Percentiles rank a stretch among this genome's conserved stretches.
Conservation (phyloP, 2,888 invertebrate genomes). For the Autographa pulchrina region DNA sequence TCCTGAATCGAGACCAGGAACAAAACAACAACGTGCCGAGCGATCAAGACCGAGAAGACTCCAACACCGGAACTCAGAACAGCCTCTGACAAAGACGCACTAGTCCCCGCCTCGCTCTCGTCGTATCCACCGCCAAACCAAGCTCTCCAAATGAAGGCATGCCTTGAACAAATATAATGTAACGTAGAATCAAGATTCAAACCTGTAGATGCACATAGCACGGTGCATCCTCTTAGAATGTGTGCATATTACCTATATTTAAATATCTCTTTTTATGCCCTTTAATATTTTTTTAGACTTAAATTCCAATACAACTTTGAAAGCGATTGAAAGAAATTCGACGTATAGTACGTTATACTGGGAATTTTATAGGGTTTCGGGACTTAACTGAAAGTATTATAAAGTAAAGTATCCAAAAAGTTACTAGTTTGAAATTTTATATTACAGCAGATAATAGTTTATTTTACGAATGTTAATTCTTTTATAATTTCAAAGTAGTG, state of each 20-base stretch:
- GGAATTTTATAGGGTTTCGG: neutral
- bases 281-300: neutral
- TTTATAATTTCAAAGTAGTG: constrained; percentile 17
- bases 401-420: constrained; percentile 30
- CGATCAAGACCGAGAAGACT: constrained; percentile 68
- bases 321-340: neutral
- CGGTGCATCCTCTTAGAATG: constrained; percentile 14
- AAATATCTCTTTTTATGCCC: constrained; percentile 4
- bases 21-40: constrained; percentile 77
- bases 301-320: neutral
- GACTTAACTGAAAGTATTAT: neutral
- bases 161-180: constrained; percentile 46
- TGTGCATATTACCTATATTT: constrained; percentile 25
- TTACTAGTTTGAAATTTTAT: constrained; percentile 29
- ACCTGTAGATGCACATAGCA: constrained; percentile 11
- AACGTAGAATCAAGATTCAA: constrained; percentile 17
- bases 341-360: neutral
- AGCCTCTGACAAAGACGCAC: constrained; percentile 68
- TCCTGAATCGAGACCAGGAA: constrained; percentile 76
- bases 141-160: constrained; percentile 31
- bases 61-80: constrained; percentile 55
- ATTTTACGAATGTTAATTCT: constrained; percentile 24
- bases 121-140: constrained; percentile 28
- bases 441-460: constrained; percentile 30
- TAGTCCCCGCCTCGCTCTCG: constrained; percentile 60